A percentile compares a stretch with the other conserved stretches of the same genome.
phyloP scores from a whole-genome alignment of 2,113 vertebrate species.

The Sisor rabdophorus region DNA sequence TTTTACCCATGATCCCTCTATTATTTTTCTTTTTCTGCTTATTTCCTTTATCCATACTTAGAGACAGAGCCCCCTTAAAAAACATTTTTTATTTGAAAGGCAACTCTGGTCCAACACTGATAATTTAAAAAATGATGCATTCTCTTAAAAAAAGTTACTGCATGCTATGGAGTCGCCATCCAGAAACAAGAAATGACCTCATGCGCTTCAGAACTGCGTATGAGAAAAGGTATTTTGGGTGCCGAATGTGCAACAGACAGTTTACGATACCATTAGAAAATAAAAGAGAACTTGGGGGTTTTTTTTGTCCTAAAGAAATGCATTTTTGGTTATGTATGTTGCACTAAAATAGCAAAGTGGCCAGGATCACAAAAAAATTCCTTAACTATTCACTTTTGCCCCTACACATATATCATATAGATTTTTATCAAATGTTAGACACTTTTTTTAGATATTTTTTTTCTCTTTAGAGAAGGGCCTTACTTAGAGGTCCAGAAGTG shows the following conservation, averaged over 20 bases:
- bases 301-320: background rate
- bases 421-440: too few relatives aligned
- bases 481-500: too few relatives aligned
- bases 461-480: too few relatives aligned
- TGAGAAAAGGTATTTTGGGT: slow-evolving; percentile 11
- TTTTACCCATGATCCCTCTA: slow-evolving; percentile 40
- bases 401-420: background rate
- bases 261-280: background rate
- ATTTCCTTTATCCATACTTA: slow-evolving; percentile 31
- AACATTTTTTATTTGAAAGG: slow-evolving; percentile 30
- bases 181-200: slow-evolving; percentile 39
- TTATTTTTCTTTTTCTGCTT: slow-evolving; percentile 31
- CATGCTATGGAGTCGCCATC: slow-evolving; percentile 28
- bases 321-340: slow-evolving; percentile 11
- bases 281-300: background rate
- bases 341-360: background rate
- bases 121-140: slow-evolving; percentile 42
- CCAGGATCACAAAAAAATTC: slow-evolving; percentile 9
- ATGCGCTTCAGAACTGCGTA: slow-evolving; percentile 33
- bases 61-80: slow-evolving; percentile 12
- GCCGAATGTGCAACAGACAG: slow-evolving; percentile 2
- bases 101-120: slow-evolving; percentile 33
- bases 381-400: slow-evolving; percentile 18
- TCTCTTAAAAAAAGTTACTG: slow-evolving; percentile 40
- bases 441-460: too few relatives aligned